Percentiles rank a stretch among this genome's conserved stretches.
phyloP scores from a whole-genome alignment of 2,888 invertebrate genomes.

The Didymodactylos carnosus region DNA sequence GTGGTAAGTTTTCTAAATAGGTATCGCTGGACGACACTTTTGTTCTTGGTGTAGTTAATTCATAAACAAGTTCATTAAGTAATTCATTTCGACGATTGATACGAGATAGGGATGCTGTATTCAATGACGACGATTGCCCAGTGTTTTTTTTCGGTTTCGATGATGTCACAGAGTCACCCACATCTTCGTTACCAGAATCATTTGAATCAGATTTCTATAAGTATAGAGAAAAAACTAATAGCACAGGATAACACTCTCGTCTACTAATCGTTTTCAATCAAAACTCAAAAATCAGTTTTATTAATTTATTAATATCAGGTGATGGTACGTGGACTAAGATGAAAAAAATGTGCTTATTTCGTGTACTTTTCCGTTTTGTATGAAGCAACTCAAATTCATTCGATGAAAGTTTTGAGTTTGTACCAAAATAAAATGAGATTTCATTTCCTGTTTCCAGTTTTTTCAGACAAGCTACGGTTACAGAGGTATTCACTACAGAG shows the following conservation, averaged over 20 bases:
- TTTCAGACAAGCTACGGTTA: no score
- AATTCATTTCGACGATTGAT: constrained; percentile 44
- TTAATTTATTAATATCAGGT: no score
- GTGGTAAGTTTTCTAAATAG: not conserved
- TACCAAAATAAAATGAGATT: no score
- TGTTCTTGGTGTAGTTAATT: not conserved
- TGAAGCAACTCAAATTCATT: no score
- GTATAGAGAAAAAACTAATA: constrained; percentile 1
- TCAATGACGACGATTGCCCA: constrained; percentile 12
- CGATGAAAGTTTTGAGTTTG: no score
- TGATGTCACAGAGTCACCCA: constrained; percentile 30
- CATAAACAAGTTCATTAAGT: constrained; percentile 37
- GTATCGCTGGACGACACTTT: not conserved
- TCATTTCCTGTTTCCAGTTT: no score
- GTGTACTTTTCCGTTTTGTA: no score
- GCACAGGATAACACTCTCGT: not conserved
- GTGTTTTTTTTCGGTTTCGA: constrained; percentile 17
- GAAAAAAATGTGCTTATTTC: no score
- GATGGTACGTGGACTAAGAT: no score
- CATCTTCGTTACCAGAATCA: constrained; percentile 84
- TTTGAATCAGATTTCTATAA: constrained; percentile 57
- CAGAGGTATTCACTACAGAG: no score
- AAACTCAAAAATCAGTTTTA: no score
- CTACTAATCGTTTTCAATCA: no score
- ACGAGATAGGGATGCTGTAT: constrained; percentile 27